phyloP scores from a whole-genome alignment of 1,140 invertebrate genomes.

The Eufriesea mexicana region DNA sequence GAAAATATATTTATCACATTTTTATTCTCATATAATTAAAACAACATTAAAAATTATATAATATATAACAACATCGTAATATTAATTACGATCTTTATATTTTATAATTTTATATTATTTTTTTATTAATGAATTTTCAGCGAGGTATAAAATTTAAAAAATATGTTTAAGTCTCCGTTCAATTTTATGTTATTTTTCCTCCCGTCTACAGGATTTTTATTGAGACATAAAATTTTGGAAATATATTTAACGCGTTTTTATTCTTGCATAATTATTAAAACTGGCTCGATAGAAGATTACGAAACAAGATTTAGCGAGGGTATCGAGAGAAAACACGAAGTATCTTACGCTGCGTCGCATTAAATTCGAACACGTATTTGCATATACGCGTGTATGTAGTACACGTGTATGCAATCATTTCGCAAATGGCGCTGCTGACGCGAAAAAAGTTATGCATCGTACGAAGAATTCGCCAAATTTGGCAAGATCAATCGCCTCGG shows the following conservation, averaged over 20 bases:
- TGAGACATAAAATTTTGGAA: neutral
- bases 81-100: too few species aligned
- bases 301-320: slow-evolving; percentile 11
- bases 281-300: neutral
- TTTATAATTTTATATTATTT: too few species aligned
- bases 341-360: neutral
- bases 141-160: too few species aligned
- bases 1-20: neutral
- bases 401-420: neutral
- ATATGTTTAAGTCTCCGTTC: too few species aligned
- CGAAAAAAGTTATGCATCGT: neutral
- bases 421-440: neutral
- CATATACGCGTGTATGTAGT: too few species aligned
- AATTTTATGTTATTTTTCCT: too few species aligned
- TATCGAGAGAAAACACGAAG: neutral
- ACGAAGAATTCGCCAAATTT: slow-evolving; percentile 19
- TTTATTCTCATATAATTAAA: neutral
- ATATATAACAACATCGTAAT: too few species aligned
- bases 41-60: too few species aligned
- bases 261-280: neutral
- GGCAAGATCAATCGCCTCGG: slow-evolving; percentile 22
- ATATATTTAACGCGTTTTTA: neutral
- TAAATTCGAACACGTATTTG: neutral
- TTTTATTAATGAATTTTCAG: too few species aligned
- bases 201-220: neutral